Percentiles rank a stretch among this genome's conserved stretches.
These are phyloP conservation scores for Chironomus tentans DNA, from an alignment of 2,888 invertebrate species.

Conservation along the genomic window DNA sequence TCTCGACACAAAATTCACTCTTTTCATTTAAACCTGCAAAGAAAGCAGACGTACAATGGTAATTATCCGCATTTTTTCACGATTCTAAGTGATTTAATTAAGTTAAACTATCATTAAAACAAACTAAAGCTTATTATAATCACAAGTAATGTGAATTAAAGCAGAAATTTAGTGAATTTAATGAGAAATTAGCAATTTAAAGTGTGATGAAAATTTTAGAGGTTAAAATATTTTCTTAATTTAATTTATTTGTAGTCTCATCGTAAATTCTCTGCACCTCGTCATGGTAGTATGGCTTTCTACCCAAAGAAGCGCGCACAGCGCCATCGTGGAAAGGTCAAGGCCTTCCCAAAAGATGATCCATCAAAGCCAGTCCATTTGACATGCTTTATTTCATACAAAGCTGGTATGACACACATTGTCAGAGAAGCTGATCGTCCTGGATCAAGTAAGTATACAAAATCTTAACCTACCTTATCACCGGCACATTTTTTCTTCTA, in stretches of 20 bases:
- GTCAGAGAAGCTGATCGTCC: constrained; percentile 97
- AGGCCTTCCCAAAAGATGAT: constrained; percentile 99
- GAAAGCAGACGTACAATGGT: constrained; percentile 3
- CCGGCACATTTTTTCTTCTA: background rate
- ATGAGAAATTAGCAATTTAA: background rate
- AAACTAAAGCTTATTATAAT: background rate
- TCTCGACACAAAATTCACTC: background rate
- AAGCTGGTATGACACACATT: constrained; percentile 99
- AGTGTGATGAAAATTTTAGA: background rate
- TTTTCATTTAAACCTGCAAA: background rate
- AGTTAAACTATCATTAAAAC: background rate
- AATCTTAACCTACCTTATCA: too few relatives aligned
- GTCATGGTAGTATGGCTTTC: constrained; percentile 99
- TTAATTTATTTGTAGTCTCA: constrained; percentile 68
- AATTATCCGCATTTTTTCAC: background rate
- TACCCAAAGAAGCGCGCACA: constrained; percentile 96
- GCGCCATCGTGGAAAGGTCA: constrained; percentile 96
- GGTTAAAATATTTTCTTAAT: constrained; percentile 31
- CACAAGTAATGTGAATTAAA: background rate
- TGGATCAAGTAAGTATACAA: constrained; percentile 86
- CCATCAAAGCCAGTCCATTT: constrained; percentile 91
- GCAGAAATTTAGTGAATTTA: background rate
- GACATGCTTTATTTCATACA: constrained; percentile 96
- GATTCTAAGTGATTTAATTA: background rate
- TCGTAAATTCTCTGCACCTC: constrained; percentile 98